phyloP scores from a whole-genome alignment of 1,140 invertebrate species.

The Anastatus disparis region DNA sequence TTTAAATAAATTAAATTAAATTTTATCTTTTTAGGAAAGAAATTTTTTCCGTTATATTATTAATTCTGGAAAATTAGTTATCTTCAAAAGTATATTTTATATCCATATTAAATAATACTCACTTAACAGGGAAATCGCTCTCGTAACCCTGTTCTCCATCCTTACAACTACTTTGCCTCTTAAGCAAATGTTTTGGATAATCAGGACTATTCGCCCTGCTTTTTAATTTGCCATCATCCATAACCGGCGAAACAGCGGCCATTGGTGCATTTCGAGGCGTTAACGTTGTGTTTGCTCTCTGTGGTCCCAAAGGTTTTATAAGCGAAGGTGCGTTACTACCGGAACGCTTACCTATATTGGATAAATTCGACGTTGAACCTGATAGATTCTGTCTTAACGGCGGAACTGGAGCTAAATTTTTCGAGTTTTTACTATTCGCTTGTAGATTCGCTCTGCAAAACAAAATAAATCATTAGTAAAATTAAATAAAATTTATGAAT shows the following conservation, averaged over 20 bases:
- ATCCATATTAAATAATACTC: constrained; percentile 50
- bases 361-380: not conserved
- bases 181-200: constrained; percentile 59
- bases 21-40: too few relatives aligned
- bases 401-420: constrained; percentile 61
- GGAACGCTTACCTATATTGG: not conserved
- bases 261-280: constrained; percentile 62
- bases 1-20: too few relatives aligned
- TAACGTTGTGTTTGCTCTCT: constrained; percentile 61
- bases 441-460: constrained; percentile 57
- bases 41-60: too few relatives aligned
- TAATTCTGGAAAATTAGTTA: too few relatives aligned
- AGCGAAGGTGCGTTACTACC: constrained; percentile 14
- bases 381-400: constrained; percentile 61
- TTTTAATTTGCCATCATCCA: constrained; percentile 64
- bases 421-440: constrained; percentile 58
- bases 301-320: constrained; percentile 59
- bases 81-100: too few relatives aligned
- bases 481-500: not conserved
- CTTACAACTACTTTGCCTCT: constrained; percentile 58
- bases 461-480: not conserved
- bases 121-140: constrained; percentile 65
- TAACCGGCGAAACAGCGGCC: constrained; percentile 63
- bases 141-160: constrained; percentile 60
- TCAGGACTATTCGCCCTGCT: constrained; percentile 60